Percentiles rank a stretch among this genome's conserved stretches.
These are phyloP conservation scores for Cryptosula pallasiana DNA, from an alignment of 2,888 invertebrate species.

Conservation along the genomic window DNA sequence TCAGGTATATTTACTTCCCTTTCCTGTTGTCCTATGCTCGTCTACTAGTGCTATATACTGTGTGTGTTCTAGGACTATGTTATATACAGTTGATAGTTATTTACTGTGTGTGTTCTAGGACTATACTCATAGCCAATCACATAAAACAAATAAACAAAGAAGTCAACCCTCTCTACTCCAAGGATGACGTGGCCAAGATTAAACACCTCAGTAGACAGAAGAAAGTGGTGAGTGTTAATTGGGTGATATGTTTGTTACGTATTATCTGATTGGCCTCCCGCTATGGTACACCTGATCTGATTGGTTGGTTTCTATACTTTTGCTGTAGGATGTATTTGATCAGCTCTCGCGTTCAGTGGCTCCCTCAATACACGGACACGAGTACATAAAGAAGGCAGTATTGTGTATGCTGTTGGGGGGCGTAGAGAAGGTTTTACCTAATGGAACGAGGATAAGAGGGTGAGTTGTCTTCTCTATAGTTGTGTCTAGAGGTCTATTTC, in stretches of 20 bases:
- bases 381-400: slow-evolving; percentile 91
- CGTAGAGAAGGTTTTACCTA: slow-evolving; percentile 79
- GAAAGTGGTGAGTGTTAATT: slow-evolving; percentile 35
- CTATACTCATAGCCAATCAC: slow-evolving; percentile 88
- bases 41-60: too few relatives aligned
- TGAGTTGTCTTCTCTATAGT: slow-evolving; percentile 44
- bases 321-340: slow-evolving; percentile 71
- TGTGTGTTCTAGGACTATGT: too few relatives aligned
- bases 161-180: slow-evolving; percentile 64
- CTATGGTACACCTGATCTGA: too few relatives aligned
- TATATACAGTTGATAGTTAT: too few relatives aligned
- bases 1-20: too few relatives aligned
- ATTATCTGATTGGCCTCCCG: too few relatives aligned
- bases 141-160: slow-evolving; percentile 85
- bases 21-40: too few relatives aligned
- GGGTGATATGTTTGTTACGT: too few relatives aligned
- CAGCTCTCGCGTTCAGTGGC: slow-evolving; percentile 85
- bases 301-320: too few relatives aligned
- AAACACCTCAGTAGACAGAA: slow-evolving; percentile 65
- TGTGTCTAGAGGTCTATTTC: too few relatives aligned
- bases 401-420: slow-evolving; percentile 90
- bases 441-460: slow-evolving; percentile 55
- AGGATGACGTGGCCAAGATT: slow-evolving; percentile 83
- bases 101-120: slow-evolving; percentile 62
- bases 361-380: slow-evolving; percentile 95